These are phyloP conservation scores for Eupelmus urozonus DNA, from an alignment of 2,888 invertebrate species.

Conservation along the genomic window DNA sequence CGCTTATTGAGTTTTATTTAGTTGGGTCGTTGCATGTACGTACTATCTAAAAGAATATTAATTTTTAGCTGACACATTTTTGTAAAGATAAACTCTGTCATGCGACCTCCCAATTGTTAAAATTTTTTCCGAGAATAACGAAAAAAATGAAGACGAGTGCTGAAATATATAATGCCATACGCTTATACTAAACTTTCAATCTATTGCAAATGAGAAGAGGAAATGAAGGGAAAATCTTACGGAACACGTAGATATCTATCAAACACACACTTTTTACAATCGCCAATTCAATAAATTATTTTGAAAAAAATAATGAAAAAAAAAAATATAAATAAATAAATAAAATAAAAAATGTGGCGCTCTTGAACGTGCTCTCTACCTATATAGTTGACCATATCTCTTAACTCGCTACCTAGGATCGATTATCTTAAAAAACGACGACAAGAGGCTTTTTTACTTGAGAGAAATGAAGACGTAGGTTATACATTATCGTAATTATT, in stretches of 20 bases:
- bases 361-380: slow-evolving; percentile 38
- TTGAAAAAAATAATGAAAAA: slow-evolving; percentile 13
- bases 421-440: slow-evolving; percentile 50
- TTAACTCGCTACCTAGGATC: slow-evolving; percentile 70
- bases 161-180: neutral
- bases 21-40: neutral
- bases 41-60: neutral
- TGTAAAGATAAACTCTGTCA: neutral
- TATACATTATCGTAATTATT: slow-evolving; percentile 38
- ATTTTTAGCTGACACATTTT: neutral
- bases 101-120: slow-evolving; percentile 13
- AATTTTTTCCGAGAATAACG: neutral
- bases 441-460: slow-evolving; percentile 69
- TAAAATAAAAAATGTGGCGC: slow-evolving; percentile 5
- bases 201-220: slow-evolving; percentile 2
- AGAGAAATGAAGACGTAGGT: slow-evolving; percentile 60
- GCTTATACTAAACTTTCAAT: slow-evolving; percentile 34
- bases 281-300: slow-evolving; percentile 27
- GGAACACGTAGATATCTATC: slow-evolving; percentile 32
- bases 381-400: slow-evolving; percentile 67
- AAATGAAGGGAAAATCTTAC: neutral
- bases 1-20: neutral
- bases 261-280: slow-evolving; percentile 38
- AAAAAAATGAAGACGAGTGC: neutral
- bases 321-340: slow-evolving; percentile 11